Evolutionary conservation across 2,113 vertebrate genomes (phyloP), one percentile per base, ranked within the genome.

Genomic region (Athene cunicularia): DNA sequence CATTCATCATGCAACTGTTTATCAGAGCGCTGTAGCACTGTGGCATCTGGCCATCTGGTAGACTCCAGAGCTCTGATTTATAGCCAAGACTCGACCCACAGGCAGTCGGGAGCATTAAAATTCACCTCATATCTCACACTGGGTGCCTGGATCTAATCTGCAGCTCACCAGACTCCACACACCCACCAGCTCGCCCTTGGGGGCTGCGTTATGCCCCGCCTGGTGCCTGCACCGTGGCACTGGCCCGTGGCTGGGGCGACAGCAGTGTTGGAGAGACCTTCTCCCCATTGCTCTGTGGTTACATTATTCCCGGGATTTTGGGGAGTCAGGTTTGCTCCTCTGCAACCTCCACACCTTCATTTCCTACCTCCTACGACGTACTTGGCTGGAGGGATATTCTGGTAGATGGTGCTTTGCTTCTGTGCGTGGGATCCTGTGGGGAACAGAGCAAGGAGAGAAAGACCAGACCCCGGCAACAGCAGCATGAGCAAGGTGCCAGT

Each of bases 191-290:
- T 12, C 9, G 45, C 43, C 28, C 24, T 37, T 28, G 67, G 35
- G 63, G 53, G 24, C 5, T 47, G 30, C 26, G 3, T 15, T 22
- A 14, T 12, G n/a, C 35, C 52, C 52, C 14, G 2, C 6, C 60
- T 67, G 2, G 4, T 23, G 28, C n/a, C 41, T 17, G 5, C 4
- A 22, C 27, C 4, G 3, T 3, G 6, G 50, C 33, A 11, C 33
- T 18, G 39, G 20, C 24, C 70, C 37, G 56, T 45, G 27, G 35
- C 67, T 23, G 24, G 45, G 47, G 22, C 3, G 11, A 37, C 26
- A 24, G 53, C 43, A 39, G 81, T 3, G 4, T 47, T 3, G 1
- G 21, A 32, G 28, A 66, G 37, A 53, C 76, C 32, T 58, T 6
- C 66, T 60, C 30, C 45, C 67, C 30, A 2, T 20, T 52, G 30